Conservation (phyloP, 2,113 vertebrate genomes). For the Onychorhynchus coronatus region DNA sequence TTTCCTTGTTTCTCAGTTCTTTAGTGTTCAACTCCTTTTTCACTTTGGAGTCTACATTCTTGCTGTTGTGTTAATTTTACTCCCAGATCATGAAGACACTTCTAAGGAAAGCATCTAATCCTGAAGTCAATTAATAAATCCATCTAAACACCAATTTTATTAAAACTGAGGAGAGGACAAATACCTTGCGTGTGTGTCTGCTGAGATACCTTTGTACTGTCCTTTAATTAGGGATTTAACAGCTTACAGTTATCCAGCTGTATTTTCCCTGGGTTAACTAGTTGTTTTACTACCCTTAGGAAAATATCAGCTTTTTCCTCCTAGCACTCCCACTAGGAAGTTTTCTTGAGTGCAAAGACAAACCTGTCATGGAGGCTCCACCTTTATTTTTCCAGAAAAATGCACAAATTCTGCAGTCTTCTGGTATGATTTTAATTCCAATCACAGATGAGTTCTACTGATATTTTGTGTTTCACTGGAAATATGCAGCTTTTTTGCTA, state of each 20-base stretch:
- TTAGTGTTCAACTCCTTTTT: neutral
- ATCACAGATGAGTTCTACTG: neutral
- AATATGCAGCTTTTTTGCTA: conserved; percentile 22
- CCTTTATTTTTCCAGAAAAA: neutral
- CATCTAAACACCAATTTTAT: conserved; percentile 60
- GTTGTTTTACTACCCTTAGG: neutral
- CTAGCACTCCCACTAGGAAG: neutral
- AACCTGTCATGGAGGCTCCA: neutral
- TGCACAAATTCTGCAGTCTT: neutral
- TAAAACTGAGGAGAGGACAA: conserved; percentile 40
- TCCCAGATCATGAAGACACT: conserved; percentile 14
- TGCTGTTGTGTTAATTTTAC: neutral
- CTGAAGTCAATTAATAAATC: conserved; percentile 65
- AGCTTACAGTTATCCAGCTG: conserved; percentile 16
- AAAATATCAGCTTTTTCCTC: conserved; percentile 32
- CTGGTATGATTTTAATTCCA: conserved; percentile 26
- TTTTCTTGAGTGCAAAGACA: conserved; percentile 26
- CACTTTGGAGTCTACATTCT: neutral
- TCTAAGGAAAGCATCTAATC: conserved; percentile 48
- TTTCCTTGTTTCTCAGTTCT: neutral
- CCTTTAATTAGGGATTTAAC: conserved; percentile 70
- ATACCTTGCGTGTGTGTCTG: neutral
- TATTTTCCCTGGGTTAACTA: conserved; percentile 56
- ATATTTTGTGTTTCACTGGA: neutral
- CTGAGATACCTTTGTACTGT: conserved; percentile 33